Base-by-base conservation (phyloP, 2,113 vertebrate genomes). In the Tinamus guttatus region DNA sequence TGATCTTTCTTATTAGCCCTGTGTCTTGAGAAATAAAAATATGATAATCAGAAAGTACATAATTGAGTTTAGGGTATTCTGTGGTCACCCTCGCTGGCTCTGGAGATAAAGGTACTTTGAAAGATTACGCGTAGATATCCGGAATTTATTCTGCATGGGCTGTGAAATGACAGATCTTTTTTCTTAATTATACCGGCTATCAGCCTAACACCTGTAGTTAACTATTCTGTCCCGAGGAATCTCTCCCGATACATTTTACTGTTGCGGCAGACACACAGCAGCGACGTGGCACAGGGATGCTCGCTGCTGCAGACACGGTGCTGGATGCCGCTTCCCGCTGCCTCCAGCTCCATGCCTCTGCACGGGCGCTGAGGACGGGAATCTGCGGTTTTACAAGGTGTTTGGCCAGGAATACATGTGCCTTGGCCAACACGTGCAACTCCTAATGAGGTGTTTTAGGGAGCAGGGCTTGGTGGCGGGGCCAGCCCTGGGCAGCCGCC, bases 161-260 rank as follows among this genome's bases (percentile, higher is more conserved):
- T 90, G 77, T 75, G 95, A 96, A 96, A 91, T 87, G 93, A 93
- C 91, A 96, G 91, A 94, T 96, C 93, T 96, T 96, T 97, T 90
- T 95, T 94, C 94, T 96, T 97, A 97, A 96, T 96, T 97, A 96
- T 60, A 75, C 62, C 5, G 0, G 89, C 92, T 96, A 94, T 96
- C 95, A 92, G 87, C 81, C 85, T 94, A 96, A 94, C 80, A 95
- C 92, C 95, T 96, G 87, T 94, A 95, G 68, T 93, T 94, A 96
- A 87, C 93, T 75, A 51, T 94, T 91, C 90, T 87, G 89, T 91
- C 89, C 80, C n/a, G 68, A 92, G 87, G 89, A 93, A 94, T 96
- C 58, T 74, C 90, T 93, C 95, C 52, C 63, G 52, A 54, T 90
- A 58, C 1, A 2, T 93, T 94, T 95, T 87, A 54, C 89, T 81